A percentile compares a stretch with the other conserved stretches of the same genome.
phyloP scores from a whole-genome alignment of 2,797 vertebrate genomes.

The Myoxocephalus aenaeus region DNA sequence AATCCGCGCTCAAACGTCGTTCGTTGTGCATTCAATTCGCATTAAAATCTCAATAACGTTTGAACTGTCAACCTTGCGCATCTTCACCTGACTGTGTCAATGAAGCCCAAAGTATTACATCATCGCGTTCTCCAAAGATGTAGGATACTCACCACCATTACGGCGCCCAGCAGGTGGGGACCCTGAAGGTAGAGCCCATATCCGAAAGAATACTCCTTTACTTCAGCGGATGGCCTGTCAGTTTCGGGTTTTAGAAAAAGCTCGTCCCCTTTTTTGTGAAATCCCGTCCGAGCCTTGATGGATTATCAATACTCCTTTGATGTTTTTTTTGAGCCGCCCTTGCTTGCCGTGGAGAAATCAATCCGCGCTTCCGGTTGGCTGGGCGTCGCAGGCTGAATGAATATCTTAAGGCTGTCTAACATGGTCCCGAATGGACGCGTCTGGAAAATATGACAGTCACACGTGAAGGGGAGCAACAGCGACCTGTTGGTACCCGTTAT shows the following conservation, averaged over 20 bases:
- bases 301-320: constrained; percentile 52
- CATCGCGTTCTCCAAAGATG: constrained; percentile 16
- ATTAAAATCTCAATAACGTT: neutral
- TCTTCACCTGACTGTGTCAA: neutral
- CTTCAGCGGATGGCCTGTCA: constrained; percentile 1
- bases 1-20: neutral
- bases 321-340: constrained; percentile 50
- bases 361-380: constrained; percentile 82
- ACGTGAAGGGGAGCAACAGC: neutral
- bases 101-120: neutral
- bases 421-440: constrained; percentile 50
- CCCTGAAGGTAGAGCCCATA: constrained; percentile 72
- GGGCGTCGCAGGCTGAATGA: constrained; percentile 47
- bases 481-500: constrained; percentile 32
- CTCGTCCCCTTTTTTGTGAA: neutral
- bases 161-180: constrained; percentile 78
- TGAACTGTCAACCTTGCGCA: neutral
- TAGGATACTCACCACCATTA: constrained; percentile 78
- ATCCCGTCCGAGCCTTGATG: neutral
- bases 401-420: constrained; percentile 57
- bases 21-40: fast-evolving
- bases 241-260: neutral
- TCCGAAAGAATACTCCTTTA: constrained; percentile 54
- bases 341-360: constrained; percentile 71
- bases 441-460: constrained; percentile 13